Evolutionary conservation across 2,113 vertebrate genomes (phyloP).

Genomic region (Mobula birostris): DNA sequence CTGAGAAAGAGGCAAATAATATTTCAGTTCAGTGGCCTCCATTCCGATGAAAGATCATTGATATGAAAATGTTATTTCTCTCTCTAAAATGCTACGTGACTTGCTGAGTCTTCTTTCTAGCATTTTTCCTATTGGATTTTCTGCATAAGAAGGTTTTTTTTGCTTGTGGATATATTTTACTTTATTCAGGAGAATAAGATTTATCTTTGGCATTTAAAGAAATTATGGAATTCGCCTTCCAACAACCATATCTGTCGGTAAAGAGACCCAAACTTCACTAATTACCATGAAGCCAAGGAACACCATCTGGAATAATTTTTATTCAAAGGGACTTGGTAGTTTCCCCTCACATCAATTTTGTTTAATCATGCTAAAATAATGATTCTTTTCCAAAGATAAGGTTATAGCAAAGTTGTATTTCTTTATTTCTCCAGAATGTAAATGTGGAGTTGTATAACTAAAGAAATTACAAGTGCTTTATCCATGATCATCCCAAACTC

Average conservation of each 20-base stretch:
- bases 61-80: no score
- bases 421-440: no score
- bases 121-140: no score
- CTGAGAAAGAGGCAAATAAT: no score
- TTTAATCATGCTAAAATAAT: not conserved
- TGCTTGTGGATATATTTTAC: not conserved
- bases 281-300: conserved; percentile 90
- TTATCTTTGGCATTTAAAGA: not conserved
- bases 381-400: not conserved
- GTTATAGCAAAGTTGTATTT: not conserved
- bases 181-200: not conserved
- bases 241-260: conserved; percentile 80
- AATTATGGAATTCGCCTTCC: conserved; percentile 67
- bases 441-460: no score
- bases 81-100: no score
- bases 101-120: no score
- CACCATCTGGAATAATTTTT: conserved; percentile 69
- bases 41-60: no score
- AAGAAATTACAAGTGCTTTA: no score
- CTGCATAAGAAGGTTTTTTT: no score
- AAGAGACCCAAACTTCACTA: conserved; percentile 75
- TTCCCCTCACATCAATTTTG: not conserved
- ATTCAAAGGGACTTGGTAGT: not conserved
- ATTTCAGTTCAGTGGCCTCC: no score
- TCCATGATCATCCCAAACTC: no score